Evolutionary conservation across 2,113 vertebrate genomes (phyloP), one percentile per base, ranked within the genome.

Genomic region (Semnornis frantzii): DNA sequence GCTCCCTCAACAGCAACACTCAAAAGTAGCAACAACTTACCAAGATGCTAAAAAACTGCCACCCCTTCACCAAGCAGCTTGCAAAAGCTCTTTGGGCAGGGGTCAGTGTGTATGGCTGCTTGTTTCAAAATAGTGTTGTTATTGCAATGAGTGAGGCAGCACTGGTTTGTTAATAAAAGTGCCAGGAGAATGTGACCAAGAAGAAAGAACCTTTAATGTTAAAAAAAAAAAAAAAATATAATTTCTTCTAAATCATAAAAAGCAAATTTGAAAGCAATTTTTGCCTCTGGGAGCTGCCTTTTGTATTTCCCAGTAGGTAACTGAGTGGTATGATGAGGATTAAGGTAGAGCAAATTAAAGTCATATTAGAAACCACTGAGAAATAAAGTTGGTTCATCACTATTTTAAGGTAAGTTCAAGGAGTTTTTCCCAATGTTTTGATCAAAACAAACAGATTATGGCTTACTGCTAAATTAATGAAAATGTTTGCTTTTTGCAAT

Each of bases 301-400:
- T 85, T 91, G 87, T 78, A 85, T 87, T 77, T 93, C 85, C 37
- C 90, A 81, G 83, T 86, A 27, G 65, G 85, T 58, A 85, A 60
- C 42, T 68, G 31, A 83, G 31, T 69, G 37, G n/a, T 83, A 19
- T 30, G 64, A 68, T 66, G 58, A 82, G 63, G 85, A 95, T 92
- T 90, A 93, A 88, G 23, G 63, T 79, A 80, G 34, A 90, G 54
- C 12, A 90, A 54, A 81, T 78, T 21, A 46, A 85, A 91, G 46
- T 68, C 42, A 58, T 33, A 68, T 44, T 78, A 82, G 82, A 90
- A 85, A 95, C 24, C 12, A 52, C 37, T 58, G 84, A 75, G 88
- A 93, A 93, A 83, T n/a, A 55, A 63, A 6, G 12, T 28, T 46
- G 15, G 16, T 60, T 90, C 62, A 33, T 85, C 57, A 27, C 15